Evolutionary conservation across 2,113 vertebrate genomes (phyloP), one percentile per base, ranked within the genome.

Genomic region (Dermatemys mawii): DNA sequence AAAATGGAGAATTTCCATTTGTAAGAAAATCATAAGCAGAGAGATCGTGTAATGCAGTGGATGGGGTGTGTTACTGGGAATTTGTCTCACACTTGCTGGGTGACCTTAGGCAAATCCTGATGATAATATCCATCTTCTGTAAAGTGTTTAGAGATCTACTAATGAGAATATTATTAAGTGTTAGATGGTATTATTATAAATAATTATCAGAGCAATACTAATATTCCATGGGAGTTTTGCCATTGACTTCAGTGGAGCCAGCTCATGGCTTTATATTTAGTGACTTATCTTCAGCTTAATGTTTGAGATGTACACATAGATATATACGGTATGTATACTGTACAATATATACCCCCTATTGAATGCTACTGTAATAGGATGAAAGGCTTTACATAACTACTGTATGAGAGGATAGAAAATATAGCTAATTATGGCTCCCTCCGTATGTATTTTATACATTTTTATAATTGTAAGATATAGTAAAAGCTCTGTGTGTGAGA

Each of bases 21-120:
- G 60, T 53, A 16, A 8, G 29, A 44, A 82, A 41, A 14, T 1
- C 12, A 46, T n/a, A 5, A 11, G 1, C 21, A 2, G n/a, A 6
- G 60, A 54, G 35, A 19, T 10, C 8, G 41, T 49, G 0, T 0
- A 13, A 29, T 51, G 6, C 35, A 1, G 75, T 49, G 63, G 48
- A 3, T 5, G 3, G 75, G 0, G 50, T n/a, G 35, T 29, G 5
- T 19, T 75, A 41, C 27, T 8, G 8, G 44, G 2, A 21, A 3
- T n/a, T 21, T 21, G 27, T 83, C 0, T 2, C 5, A 1, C 44
- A 1, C 55, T 22, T 7, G 0, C 4, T 5, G 44, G 26, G 26
- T 26, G 41, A 46, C 13, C 22, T 46, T 46, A 46, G 24, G 41
- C 73, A 46, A 44, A 76, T 76, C 24, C 27, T 76, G 46, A 46